Evolutionary conservation across 2,113 vertebrate species (phyloP).

Genomic region (Gyps fulvus): DNA sequence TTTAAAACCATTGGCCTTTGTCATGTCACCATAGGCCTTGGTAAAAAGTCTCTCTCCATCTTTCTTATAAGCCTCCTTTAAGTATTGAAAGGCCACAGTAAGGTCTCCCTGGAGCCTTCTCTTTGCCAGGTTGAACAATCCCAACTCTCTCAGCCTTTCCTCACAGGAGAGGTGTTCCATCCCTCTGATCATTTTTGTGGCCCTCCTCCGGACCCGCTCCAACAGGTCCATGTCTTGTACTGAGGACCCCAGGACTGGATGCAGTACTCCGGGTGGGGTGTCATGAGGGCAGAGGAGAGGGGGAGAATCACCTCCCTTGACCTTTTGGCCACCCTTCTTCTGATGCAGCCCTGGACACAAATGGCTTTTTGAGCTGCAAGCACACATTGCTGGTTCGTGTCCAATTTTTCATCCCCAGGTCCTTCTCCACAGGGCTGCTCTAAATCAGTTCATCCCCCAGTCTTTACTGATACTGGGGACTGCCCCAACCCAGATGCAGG

Average conservation of each 20-base stretch:
- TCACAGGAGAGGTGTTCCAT: background rate
- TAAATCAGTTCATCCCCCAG: background rate
- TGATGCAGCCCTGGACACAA: background rate
- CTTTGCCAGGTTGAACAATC: background rate
- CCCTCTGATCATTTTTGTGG: background rate
- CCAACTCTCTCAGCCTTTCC: background rate
- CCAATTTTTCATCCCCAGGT: background rate
- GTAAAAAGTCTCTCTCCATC: background rate
- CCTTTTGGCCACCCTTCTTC: accelerated
- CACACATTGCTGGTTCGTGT: accelerated
- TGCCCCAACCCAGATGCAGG: background rate
- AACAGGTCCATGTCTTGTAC: background rate
- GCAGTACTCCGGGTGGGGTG: background rate
- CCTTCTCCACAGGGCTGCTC: background rate
- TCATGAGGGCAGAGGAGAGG: background rate
- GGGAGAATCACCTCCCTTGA: background rate
- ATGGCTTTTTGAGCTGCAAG: background rate
- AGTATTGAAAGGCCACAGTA: background rate
- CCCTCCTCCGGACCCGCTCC: background rate
- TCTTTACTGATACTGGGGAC: background rate
- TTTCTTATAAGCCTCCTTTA: background rate
- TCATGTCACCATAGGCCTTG: background rate
- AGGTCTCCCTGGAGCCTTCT: background rate
- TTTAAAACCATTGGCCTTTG: background rate
- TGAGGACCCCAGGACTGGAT: background rate